A percentile compares a stretch with the other conserved stretches of the same genome.
Evolutionary conservation across 2,888 invertebrate genomes (phyloP).

Genomic region (Pseudococcus jackbeardsleyi): DNA sequence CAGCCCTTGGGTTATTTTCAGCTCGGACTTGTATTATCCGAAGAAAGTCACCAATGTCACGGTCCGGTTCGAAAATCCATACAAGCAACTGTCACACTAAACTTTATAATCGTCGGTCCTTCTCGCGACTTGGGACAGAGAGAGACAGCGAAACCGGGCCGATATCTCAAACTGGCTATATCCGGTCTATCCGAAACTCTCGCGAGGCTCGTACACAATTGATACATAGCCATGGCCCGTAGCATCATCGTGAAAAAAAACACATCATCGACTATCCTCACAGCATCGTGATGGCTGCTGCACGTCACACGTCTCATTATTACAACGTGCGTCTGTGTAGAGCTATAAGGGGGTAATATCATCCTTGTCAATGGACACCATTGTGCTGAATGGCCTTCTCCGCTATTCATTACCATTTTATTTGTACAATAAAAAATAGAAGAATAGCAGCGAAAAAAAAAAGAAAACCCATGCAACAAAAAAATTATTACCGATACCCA

Average conservation of each 20-base stretch:
- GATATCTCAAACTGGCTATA: constrained; percentile 43
- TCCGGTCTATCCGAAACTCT: constrained; percentile 38
- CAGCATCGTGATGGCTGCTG: neutral
- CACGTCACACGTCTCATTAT: neutral
- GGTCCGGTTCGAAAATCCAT: constrained; percentile 11
- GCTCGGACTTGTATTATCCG: neutral
- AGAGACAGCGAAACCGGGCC: constrained; percentile 39
- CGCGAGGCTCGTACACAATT: neutral
- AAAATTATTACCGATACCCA: neutral
- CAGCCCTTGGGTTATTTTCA: neutral
- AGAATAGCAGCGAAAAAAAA: neutral
- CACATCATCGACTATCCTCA: neutral
- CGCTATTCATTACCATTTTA: neutral
- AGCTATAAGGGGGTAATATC: neutral
- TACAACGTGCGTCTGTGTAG: neutral
- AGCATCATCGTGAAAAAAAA: neutral
- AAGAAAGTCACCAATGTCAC: constrained; percentile 34
- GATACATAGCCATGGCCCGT: neutral
- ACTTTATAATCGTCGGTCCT: neutral
- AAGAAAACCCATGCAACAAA: constrained; percentile 6
- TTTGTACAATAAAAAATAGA: neutral
- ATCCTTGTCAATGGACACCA: constrained; percentile 7
- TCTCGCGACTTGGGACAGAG: neutral
- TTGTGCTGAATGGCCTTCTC: constrained; percentile 5
- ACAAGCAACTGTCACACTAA: neutral